These are phyloP conservation scores for Heterodera filipjevi DNA, from an alignment of 2,888 invertebrate genomes.

Conservation along the genomic window DNA sequence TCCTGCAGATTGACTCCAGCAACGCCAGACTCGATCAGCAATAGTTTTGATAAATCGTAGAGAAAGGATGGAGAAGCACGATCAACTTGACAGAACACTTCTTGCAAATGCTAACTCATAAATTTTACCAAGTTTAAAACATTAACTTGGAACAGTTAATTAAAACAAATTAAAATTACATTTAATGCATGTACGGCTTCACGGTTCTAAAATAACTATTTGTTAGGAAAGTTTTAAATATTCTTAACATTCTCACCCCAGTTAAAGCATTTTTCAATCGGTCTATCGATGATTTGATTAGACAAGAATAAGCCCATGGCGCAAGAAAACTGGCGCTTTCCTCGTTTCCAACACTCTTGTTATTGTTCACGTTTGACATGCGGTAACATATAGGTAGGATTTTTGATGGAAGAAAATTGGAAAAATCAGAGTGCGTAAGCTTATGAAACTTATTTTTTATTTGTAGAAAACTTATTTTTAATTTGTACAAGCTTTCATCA, in stretches of 20 bases:
- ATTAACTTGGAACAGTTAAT: not conserved
- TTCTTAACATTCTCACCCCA: conserved; percentile 44
- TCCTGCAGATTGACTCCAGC: conserved; percentile 62
- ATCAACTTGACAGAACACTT: conserved; percentile 43
- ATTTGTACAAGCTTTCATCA: no score
- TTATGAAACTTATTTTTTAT: no score
- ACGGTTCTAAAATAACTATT: conserved; percentile 23
- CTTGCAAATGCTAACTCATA: conserved; percentile 41
- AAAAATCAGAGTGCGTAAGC: no score
- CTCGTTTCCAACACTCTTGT: conserved; percentile 22
- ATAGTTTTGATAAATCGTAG: conserved; percentile 59
- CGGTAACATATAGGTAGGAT: conserved; percentile 23
- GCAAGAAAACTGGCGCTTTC: conserved; percentile 51
- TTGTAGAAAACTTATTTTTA: no score
- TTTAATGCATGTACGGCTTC: conserved; percentile 27
- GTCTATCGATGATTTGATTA: conserved; percentile 58
- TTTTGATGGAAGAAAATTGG: no score
- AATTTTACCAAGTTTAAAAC: not conserved
- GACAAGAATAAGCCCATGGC: conserved; percentile 61
- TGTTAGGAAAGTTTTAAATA: conserved; percentile 25
- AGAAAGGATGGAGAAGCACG: conserved; percentile 48
- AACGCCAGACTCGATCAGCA: conserved; percentile 58
- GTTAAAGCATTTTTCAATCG: conserved; percentile 45
- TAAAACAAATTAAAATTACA: not conserved
- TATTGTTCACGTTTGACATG: conserved; percentile 9